Conservation (phyloP, 2,888 invertebrate species). For the Gastracanthus pulcherrimus region DNA sequence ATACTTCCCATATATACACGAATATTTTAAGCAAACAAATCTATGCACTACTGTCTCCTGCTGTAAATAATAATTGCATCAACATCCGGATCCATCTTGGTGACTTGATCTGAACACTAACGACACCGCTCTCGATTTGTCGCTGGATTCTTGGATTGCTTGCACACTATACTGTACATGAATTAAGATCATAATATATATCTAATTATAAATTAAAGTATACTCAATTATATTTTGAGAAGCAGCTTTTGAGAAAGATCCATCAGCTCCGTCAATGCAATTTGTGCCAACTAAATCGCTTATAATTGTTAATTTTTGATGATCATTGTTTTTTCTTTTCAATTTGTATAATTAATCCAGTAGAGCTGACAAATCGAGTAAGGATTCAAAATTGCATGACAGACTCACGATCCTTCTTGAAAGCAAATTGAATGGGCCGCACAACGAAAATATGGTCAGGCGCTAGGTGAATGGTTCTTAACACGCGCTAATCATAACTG, state of each 20-base stretch:
- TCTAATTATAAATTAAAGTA: slow-evolving; percentile 3
- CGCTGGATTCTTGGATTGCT: slow-evolving; percentile 76
- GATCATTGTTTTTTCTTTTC: neutral
- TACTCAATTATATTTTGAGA: slow-evolving; percentile 11
- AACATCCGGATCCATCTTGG: slow-evolving; percentile 73
- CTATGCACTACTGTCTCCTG: slow-evolving; percentile 72
- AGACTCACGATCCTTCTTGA: slow-evolving; percentile 45
- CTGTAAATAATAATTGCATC: slow-evolving; percentile 76
- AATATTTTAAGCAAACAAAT: slow-evolving; percentile 61
- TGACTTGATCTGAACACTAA: slow-evolving; percentile 74
- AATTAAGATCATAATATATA: slow-evolving; percentile 58
- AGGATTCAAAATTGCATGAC: slow-evolving; percentile 26
- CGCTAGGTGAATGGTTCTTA: slow-evolving; percentile 56
- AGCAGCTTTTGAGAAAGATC: slow-evolving; percentile 44
- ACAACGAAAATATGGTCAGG: slow-evolving; percentile 28
- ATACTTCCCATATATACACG: slow-evolving; percentile 63
- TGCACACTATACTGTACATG: slow-evolving; percentile 70
- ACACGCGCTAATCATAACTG: slow-evolving; percentile 51
- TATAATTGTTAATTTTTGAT: no score
- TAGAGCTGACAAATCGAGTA: neutral
- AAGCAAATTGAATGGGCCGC: slow-evolving; percentile 29
- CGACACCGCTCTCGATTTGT: slow-evolving; percentile 76
- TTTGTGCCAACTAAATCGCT: no score
- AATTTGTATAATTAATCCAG: neutral
- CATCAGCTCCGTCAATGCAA: slow-evolving; percentile 17